Evolutionary conservation across 2,888 invertebrate genomes (phyloP), one percentile per base, ranked within the genome.

Genomic region (Cenopis cana): DNA sequence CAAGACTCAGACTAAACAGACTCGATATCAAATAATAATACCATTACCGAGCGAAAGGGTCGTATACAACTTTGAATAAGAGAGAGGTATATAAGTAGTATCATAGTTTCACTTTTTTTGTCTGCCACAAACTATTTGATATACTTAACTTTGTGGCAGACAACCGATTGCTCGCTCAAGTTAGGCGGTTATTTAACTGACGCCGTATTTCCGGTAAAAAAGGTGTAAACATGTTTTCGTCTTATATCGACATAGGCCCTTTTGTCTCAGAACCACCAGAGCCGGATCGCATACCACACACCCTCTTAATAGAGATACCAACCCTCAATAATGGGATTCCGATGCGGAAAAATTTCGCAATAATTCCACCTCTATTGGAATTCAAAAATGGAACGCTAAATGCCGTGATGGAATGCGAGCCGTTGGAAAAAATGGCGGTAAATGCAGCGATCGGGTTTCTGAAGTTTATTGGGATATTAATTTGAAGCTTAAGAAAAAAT

Each of bases 321-420:
- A 4, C 38, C 66, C 50, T 20, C 68, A 62, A 72, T 69, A 46
- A 91, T 91, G 81, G 90, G 77, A 87, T 90, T 81, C 91, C 90
- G 81, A 86, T 80, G 88, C 79, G 89, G 84, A 88, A 89, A 89
- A 88, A 90, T 90, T 86, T 82, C 86, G 79, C 83, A 87, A 89
- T 85, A 86, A 85, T 83, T 78, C 80, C 82, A 80, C 83, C 81
- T 82, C 79, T 81, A 85, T 86, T 82, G 87, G 89, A 88, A 89
- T 89, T 89, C 86, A 88, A 89, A 90, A 89, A 88, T 83, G 84
- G 80, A 80, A 79, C 77, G 76, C 76, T 65, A 8, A 59, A 72
- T 68, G 69, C 62, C 56, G 71, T 75, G 73, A 69, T 74, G 78
- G 79, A 80, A 70, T 69, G 75, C 68, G 69, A 74, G 75, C 80